Base-by-base conservation (phyloP, 2,113 vertebrate genomes). In the Argyrosomus japonicus region DNA sequence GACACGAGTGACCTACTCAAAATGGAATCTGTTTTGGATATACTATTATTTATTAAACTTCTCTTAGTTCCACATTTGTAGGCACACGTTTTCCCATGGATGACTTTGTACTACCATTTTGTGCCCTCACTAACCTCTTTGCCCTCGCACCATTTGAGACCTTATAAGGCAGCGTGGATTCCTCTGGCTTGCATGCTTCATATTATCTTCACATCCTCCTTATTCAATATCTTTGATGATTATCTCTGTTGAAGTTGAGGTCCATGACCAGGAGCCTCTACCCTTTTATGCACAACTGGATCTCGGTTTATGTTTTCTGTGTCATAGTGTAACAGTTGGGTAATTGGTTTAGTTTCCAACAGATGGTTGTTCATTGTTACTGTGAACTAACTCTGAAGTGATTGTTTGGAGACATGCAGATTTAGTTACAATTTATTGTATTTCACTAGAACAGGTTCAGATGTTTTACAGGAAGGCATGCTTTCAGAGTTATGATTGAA, bases 251-350 rank as follows among this genome's bases (percentile, higher is more conserved):
- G 83, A 85, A 88, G 68, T 85, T 84, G 71, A 93, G 85, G 81
- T 79, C 86, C 82, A 71, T 85, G 79, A 87, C 79, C 77, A 84
- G 84, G 65, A 89, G 83, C 72, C 77, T 88, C 86, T 6, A 88
- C 23, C 89, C 92, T 94, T 94, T 92, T 91, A 92, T 92, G 94
- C 87, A 91, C 82, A 92, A 88, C 72, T 87, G 82, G 82, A 78
- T 87, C 68, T 79, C 3, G 14, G 79, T 88, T 85, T 45, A 56
- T 84, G 81, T 79, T 84, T 91, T 83, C 64, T 70, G 75, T 87
- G 84, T 88, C 85, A 74, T 29, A 77, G 78, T 85, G 77, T 84
- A 86, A 84, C 69, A 51, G 65, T 89, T 85, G 75, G 86, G 61
- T 85, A 74, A 87, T 81, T 89, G 88, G 74, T 85, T 90, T 80